Percentiles rank a stretch among this genome's conserved stretches.
Evolutionary conservation across 2,113 vertebrate genomes (phyloP).

Genomic region (Serilophus lunatus): DNA sequence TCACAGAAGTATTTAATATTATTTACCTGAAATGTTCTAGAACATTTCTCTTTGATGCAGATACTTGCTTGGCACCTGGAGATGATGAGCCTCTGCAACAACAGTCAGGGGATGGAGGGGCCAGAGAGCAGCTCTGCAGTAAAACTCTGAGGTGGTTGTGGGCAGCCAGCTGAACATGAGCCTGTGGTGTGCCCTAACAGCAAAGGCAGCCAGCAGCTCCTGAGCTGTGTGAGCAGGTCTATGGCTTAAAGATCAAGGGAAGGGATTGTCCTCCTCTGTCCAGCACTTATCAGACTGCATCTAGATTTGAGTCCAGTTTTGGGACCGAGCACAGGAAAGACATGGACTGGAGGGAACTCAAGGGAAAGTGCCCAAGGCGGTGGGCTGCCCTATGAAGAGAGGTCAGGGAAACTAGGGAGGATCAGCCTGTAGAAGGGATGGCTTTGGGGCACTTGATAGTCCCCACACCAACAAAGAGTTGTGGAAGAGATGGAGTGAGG

Average conservation of each 20-base stretch:
- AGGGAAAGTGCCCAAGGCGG: too few relatives aligned
- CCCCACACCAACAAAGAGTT: accelerated
- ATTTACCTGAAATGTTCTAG: neutral
- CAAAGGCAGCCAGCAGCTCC: neutral
- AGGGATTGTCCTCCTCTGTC: neutral
- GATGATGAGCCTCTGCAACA: accelerated
- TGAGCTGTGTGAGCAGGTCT: neutral
- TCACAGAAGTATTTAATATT: neutral
- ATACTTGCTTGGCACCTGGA: neutral
- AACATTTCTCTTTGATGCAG: neutral
- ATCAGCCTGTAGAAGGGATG: neutral
- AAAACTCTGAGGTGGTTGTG: neutral
- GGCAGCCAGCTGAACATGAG: neutral
- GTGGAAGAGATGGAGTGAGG: neutral
- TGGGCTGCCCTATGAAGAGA: neutral
- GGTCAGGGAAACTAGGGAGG: neutral
- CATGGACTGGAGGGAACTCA: neutral
- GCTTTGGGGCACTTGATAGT: neutral
- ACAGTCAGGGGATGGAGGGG: neutral
- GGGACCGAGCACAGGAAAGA: neutral
- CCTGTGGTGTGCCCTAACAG: neutral
- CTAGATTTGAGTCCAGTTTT: neutral
- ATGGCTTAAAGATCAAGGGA: neutral
- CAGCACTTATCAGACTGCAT: accelerated
- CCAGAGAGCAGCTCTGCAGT: neutral